phyloP scores from a whole-genome alignment of 2,888 invertebrate genomes.

The Patella ulyssiponensis region DNA sequence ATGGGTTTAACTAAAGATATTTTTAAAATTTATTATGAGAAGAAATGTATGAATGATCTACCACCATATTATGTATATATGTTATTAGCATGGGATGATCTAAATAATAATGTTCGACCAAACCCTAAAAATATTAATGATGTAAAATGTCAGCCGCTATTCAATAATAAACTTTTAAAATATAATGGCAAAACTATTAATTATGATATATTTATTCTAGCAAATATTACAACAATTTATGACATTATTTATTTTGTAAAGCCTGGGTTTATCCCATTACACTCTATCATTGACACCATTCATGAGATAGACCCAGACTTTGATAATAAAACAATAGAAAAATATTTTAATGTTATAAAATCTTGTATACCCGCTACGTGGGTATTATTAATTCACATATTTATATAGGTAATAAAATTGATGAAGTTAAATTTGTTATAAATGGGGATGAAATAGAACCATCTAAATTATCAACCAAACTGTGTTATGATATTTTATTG shows the following conservation, averaged over 20 bases:
- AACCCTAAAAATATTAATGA: not conserved
- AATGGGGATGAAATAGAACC: too few species aligned
- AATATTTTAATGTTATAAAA: not conserved
- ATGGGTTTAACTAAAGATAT: not conserved
- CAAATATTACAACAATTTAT: not conserved
- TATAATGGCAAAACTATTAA: not conserved
- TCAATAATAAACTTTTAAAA: too few species aligned
- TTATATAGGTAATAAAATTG: too few species aligned
- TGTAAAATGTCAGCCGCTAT: not conserved
- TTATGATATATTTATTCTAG: not conserved
- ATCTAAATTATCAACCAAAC: too few species aligned
- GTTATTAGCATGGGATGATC: not conserved
- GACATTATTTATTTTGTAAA: not conserved
- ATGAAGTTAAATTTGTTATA: too few species aligned
- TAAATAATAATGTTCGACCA: not conserved
- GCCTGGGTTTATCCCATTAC: not conserved
- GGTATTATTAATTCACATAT: too few species aligned
- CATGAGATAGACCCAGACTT: not conserved
- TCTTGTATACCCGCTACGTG: too few species aligned
- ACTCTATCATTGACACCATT: not conserved
- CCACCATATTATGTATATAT: not conserved
- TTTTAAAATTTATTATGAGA: not conserved
- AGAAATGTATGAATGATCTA: not conserved
- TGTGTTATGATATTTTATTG: too few species aligned
- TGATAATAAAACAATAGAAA: not conserved